Evolutionary conservation across 2,888 invertebrate species (phyloP).

Genomic region (Chamaedrilus cognettii): DNA sequence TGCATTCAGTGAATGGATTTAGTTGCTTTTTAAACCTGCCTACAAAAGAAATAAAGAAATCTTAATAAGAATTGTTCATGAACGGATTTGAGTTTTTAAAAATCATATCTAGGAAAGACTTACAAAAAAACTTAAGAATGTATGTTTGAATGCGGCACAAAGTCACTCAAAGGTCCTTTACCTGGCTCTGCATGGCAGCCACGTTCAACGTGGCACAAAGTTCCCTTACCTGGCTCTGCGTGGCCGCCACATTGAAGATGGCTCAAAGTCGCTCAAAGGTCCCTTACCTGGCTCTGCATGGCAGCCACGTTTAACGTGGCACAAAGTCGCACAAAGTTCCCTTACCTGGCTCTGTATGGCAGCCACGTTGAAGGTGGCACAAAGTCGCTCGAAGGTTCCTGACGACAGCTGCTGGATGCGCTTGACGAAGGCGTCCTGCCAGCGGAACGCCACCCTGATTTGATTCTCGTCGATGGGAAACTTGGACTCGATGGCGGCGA

Average conservation of each 20-base stretch:
- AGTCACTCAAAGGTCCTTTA: too few relatives aligned
- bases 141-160: too few relatives aligned
- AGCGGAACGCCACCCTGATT: conserved; percentile 91
- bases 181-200: conserved; percentile 85
- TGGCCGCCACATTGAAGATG: conserved; percentile 92
- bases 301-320: conserved; percentile 96
- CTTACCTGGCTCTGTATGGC: conserved; percentile 78
- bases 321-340: conserved; percentile 84
- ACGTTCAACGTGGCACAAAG: conserved; percentile 95
- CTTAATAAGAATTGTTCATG: too few relatives aligned
- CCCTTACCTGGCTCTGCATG: conserved; percentile 76
- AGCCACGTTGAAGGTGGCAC: conserved; percentile 94
- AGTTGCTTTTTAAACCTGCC: too few relatives aligned
- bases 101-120: too few relatives aligned
- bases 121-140: too few relatives aligned
- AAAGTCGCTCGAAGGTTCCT: conserved; percentile 88
- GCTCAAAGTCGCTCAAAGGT: conserved; percentile 93
- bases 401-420: conserved; percentile 63
- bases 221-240: conserved; percentile 77
- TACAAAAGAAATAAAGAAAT: too few relatives aligned
- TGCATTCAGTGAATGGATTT: too few relatives aligned
- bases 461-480: conserved; percentile 87
- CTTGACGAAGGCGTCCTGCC: conserved; percentile 91
- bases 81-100: too few relatives aligned
- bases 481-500: conserved; percentile 80